These are phyloP conservation scores for Axinella damicornis DNA, from an alignment of 37 sponge, comb jelly and placozoan genomes.

Conservation along the genomic window DNA sequence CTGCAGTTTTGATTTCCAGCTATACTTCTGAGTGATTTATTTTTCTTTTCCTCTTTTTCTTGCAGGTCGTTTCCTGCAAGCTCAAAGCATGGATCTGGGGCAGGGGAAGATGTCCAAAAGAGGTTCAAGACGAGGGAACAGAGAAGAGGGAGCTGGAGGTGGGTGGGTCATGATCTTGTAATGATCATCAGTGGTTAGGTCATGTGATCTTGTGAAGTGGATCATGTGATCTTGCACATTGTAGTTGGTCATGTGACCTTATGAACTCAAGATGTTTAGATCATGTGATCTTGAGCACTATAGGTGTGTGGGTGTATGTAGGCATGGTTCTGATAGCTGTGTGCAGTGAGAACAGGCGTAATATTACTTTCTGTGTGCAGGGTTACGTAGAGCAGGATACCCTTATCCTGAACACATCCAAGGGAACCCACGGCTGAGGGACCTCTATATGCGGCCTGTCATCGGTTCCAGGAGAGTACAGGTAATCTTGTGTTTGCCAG, in stretches of 20 bases:
- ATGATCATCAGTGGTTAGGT: too few relatives aligned
- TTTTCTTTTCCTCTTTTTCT: too few relatives aligned
- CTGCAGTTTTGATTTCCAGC: background rate
- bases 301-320: too few relatives aligned
- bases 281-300: too few relatives aligned
- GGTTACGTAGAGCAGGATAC: conserved; percentile 87
- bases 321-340: too few relatives aligned
- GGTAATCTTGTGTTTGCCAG: conserved; percentile 28
- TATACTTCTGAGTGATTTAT: background rate
- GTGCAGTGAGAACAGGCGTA: too few relatives aligned
- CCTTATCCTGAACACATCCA: conserved; percentile 67
- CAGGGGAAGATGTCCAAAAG: conserved; percentile 93
- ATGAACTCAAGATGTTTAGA: too few relatives aligned
- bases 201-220: too few relatives aligned
- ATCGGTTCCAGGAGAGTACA: conserved; percentile 81
- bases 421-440: conserved; percentile 93
- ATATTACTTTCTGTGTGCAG: conserved; percentile 28
- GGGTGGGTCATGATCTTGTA: too few relatives aligned
- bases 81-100: conserved; percentile 39
- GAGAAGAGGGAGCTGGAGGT: conserved; percentile 95
- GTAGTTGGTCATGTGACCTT: too few relatives aligned
- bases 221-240: too few relatives aligned
- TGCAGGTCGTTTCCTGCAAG: conserved; percentile 57
- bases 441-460: conserved; percentile 94
- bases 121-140: conserved; percentile 89